phyloP scores from a whole-genome alignment of 1,140 invertebrate genomes.

The Doryteuthis pealeii region DNA sequence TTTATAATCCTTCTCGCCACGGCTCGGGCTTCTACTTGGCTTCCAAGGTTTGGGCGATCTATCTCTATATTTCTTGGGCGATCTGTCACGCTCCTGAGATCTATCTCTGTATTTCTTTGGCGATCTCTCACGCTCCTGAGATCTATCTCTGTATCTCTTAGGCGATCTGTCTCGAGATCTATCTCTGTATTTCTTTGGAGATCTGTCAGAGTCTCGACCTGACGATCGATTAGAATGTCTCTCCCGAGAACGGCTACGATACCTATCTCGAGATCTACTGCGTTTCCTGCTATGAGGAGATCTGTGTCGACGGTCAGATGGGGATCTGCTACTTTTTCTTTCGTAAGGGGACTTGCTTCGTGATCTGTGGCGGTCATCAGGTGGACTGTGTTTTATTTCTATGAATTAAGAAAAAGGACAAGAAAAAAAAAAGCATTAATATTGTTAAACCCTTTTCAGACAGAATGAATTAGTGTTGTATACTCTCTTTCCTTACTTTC shows the following conservation, averaged over 20 bases:
- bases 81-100: background rate
- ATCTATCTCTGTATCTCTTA: constrained; percentile 16
- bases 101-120: constrained; percentile 15
- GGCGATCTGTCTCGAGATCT: no score
- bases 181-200: no score
- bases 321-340: background rate
- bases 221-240: constrained; percentile 15
- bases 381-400: background rate
- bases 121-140: no score
- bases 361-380: background rate
- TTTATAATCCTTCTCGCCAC: constrained; percentile 16
- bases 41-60: no score
- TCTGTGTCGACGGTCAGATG: background rate
- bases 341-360: background rate
- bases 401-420: no score
- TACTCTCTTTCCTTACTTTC: no score
- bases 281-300: constrained; percentile 14
- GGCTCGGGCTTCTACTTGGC: no score
- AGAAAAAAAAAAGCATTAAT: no score
- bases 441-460: no score
- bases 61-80: no score
- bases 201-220: no score
- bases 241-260: constrained; percentile 33
- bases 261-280: constrained; percentile 42
- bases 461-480: no score